Evolutionary conservation across 1,140 invertebrate species (phyloP), one percentile per base, ranked within the genome.

Genomic region (Atopsyche davidsoni): DNA sequence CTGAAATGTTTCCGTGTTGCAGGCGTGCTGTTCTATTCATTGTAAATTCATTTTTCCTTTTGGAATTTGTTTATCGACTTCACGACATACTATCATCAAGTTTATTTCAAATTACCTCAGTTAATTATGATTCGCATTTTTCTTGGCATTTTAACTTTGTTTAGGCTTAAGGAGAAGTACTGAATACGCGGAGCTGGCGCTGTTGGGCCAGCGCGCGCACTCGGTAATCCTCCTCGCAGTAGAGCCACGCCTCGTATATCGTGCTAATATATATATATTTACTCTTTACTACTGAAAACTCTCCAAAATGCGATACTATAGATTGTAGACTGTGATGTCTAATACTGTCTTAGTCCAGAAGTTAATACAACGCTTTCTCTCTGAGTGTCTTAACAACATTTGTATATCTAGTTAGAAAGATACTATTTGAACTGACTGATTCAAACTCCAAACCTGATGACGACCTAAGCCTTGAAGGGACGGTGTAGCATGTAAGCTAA

Each of bases 251-350:
- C 51, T 41, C 47, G 55, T 51, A 46, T 47, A n/a, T 51, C 38
- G 38, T 47, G 55, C 55, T 58, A 47, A 49, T 44, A 44, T 54
- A 54, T 54, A 49, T 44, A 44, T 54, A 54, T 54, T 54, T 34
- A 32, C 21, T 45, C 40, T 35, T 38, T 45, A 44, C 51, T 41
- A 35, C 48, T 41, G 41, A 53, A 46, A 41, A 38, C 19, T 52
- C 11, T 48, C 31, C 21, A 51, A 56, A 47, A 34, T 51, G 17
- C 18, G 32, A 44, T 53, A 46, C 32, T 49, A 53, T 43, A 46
- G 44, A 51, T 58, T 53, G 55, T 58, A 58, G 55, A 53, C 55
- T 58, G 55, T 58, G 55, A 58, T 38, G 55, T 58, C 51, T 58
- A 53, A 53, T 53, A 43, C 40, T 57, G 50, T 57, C 49, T 56